Conservation (phyloP, 2,113 vertebrate species). For the Cyanistes caeruleus region DNA sequence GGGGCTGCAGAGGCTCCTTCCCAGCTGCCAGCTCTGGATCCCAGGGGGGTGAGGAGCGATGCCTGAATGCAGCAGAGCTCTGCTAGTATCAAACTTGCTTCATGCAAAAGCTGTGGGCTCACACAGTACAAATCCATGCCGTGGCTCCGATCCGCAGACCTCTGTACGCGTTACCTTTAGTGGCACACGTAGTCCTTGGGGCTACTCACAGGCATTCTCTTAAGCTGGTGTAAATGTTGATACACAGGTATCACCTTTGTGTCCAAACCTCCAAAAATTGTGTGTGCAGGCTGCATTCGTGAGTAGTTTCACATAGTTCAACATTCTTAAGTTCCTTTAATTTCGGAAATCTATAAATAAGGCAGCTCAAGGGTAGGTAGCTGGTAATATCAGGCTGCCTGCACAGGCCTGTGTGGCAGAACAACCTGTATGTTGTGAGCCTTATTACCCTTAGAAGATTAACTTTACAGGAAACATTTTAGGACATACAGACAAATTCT, state of each 20-base stretch:
- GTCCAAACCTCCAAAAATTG: not conserved
- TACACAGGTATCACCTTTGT: not conserved
- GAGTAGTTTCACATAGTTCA: not conserved
- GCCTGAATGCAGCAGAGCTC: not conserved
- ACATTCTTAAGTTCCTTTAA: not conserved
- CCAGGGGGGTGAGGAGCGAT: rapidly evolving
- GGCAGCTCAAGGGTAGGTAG: not conserved
- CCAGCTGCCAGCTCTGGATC: not conserved
- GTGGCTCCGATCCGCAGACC: not conserved
- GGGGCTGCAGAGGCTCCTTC: not conserved
- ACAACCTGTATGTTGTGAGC: not conserved
- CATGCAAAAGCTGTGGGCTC: not conserved
- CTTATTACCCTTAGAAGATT: not conserved
- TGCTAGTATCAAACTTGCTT: not conserved
- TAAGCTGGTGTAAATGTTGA: not conserved
- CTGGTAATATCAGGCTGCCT: not conserved
- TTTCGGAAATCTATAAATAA: not conserved
- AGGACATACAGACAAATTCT: not conserved
- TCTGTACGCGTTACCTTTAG: not conserved
- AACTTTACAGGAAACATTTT: not conserved
- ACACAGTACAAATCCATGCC: rapidly evolving
- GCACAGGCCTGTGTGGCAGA: not conserved
- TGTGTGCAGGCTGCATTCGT: rapidly evolving
- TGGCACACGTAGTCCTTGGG: not conserved
- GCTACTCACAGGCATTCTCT: not conserved